Evolutionary conservation across 2,888 invertebrate species (phyloP), one percentile per base, ranked within the genome.

Genomic region (Leucoma salicis): DNA sequence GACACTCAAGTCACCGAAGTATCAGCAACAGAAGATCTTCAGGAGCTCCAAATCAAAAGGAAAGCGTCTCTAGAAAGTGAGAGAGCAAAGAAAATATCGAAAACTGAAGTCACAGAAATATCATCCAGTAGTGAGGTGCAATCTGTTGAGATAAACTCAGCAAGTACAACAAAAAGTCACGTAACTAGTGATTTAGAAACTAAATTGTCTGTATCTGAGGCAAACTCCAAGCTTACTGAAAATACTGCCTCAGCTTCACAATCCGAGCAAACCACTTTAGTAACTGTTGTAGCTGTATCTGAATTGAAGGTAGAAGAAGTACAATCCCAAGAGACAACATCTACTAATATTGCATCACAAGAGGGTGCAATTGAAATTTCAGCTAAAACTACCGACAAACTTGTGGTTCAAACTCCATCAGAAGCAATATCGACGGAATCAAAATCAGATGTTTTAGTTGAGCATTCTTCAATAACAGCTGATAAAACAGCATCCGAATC

Each of bases 1-100:
- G 71, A 71, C 49, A 60, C 57, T 38, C 63, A 68, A 46, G 58
- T 51, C 16, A 41, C 57, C 33, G 44, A 66, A 56, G 46, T 70
- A 33, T 49, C 67, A 3, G 49, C 67, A 3, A 70, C 66, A 56
- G 74, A 78, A 53, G 78, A 78, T 48, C 71, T 78, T 28, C 58
- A 70, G 25, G 70, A 74, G 34, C 51, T 74, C 2, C 78, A 78
- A 55, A 69, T 73, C 33, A 87, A 86, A 46, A 74, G 87, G 59
- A 87, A 86, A 66, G 77, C 81, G 32, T 82, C 83, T 3, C 18
- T 63, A 40, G 85, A 90, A 68, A 78, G 69, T 59, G 75, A 78
- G 46, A 70, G 79, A 46, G 76, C 80, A 15, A 74, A 70, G 35
- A 83, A 85, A 64, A 70, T 82, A 49, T 76, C 75, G 3, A 88